Percentiles rank a stretch among this genome's conserved stretches.
phyloP scores from a whole-genome alignment of 2,888 invertebrate genomes.

The Carpatolechia fugitivella region DNA sequence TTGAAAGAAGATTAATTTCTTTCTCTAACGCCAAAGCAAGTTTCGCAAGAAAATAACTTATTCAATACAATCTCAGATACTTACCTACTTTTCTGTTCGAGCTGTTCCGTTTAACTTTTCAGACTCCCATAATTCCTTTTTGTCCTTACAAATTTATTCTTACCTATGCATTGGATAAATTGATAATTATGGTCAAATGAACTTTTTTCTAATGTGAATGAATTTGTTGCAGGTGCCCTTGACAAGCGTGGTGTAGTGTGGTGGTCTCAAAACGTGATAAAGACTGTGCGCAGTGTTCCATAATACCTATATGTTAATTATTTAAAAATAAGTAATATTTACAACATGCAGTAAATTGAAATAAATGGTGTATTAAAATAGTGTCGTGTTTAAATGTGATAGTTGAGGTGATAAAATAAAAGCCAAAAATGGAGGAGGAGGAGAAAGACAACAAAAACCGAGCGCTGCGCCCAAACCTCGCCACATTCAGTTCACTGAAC shows the following conservation, averaged over 20 bases:
- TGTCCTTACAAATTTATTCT: not conserved
- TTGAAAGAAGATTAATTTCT: not conserved
- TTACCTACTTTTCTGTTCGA: not conserved
- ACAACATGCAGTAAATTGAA: constrained; percentile 57
- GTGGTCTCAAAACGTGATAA: constrained; percentile 73
- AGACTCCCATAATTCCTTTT: not conserved
- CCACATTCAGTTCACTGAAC: constrained; percentile 58
- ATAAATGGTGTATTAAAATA: constrained; percentile 63
- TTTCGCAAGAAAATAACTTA: not conserved
- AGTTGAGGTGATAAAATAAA: constrained; percentile 34
- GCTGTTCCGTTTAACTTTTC: not conserved
- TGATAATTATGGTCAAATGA: no score
- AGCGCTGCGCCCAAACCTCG: constrained; percentile 53
- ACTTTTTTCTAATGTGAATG: not conserved
- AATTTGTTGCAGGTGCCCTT: constrained; percentile 69
- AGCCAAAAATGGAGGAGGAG: constrained; percentile 61
- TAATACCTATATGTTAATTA: constrained; percentile 53
- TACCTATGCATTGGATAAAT: not conserved
- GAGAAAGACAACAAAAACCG: constrained; percentile 66
- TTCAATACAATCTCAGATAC: constrained; percentile 2
- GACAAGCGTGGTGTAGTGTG: constrained; percentile 47
- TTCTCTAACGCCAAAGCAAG: not conserved
- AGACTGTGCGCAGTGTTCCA: constrained; percentile 78
- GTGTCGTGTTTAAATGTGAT: constrained; percentile 48
- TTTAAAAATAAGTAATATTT: constrained; percentile 42